Evolutionary conservation across 92 coral and sea anemone species (phyloP), one percentile per base, ranked within the genome.

Genomic region (Phymanthus crucifer): DNA sequence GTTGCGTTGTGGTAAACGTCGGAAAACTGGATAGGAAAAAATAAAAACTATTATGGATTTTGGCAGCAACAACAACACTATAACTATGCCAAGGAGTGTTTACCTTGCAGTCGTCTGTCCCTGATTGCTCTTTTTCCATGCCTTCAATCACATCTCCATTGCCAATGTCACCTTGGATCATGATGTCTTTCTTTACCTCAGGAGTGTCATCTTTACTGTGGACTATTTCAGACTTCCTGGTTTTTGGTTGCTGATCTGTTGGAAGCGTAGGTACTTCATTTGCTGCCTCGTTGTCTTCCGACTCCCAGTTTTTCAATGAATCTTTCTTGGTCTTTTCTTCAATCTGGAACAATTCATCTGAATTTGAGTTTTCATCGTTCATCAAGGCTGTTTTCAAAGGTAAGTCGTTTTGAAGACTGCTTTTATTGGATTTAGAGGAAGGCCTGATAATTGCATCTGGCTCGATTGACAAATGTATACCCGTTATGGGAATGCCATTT

Each of bases 1-100:
- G 89, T 94, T 71, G 80, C 89, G 45, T 89, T 92, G 35, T 78
- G 73, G 38, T 73, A 50, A 29, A 89, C 91, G 3, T 71, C 65
- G 26, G 91, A 82, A 43, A 92, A 92, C 75, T 87, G 85, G 33
- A 90, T 86, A n/a, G 76, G 18, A 37, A 70, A 12, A 43, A 32
- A 61, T 32, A 13, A 45, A 73, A 3, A 0, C 19, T 14, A 61
- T 6, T 18, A 31, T 6, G 9, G 68, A 61, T 43, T 43, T n/a
- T n/a, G n/a, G n/a, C n/a, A n/a, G n/a, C n/a, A n/a, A n/a, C n/a
- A n/a, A n/a, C n/a, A n/a, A n/a, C n/a, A n/a, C n/a, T n/a, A n/a
- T n/a, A n/a, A n/a, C n/a, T n/a, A n/a, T n/a, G n/a, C n/a, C n/a
- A n/a, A n/a, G n/a, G n/a, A n/a, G n/a, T n/a, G n/a, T n/a, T 1